Evolutionary conservation across 2,888 invertebrate genomes (phyloP), one percentile per base, ranked within the genome.

Genomic region (Cerastoderma edule): DNA sequence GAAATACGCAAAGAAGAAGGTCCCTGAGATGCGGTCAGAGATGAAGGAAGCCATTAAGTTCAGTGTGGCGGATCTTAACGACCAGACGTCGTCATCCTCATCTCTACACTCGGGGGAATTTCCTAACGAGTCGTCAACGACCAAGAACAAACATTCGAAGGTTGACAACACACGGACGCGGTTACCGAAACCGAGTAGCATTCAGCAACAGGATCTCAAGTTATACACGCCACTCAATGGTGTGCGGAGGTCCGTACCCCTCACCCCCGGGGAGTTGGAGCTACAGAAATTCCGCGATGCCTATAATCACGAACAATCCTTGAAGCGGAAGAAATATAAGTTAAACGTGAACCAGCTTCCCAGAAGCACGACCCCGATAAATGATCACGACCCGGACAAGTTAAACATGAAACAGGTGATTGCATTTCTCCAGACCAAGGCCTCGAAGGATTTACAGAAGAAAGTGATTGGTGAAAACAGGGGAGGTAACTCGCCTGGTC

Each of bases 361-460:
- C 0, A 76, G 89, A 24, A 88, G 89, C 70, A 87, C 83, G 10
- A 88, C 89, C 0, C 89, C 89, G 13, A 84, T 88, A 19, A 83
- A 80, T 53, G 89, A 89, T 24, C 85, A 89, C 50, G 89, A 89
- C 44, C 89, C 89, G 0, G 89, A 89, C 74, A 89, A 87, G 70
- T 80, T 89, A 0, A 89, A 88, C 68, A 89, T 89, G 85, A 87
- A 89, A 69, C 88, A 88, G 63, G 89, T 88, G 6, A 88, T 88
- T 54, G 81, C 85, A 32, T 88, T 89, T 74, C 74, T 88, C 48
- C 87, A 87, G 72, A 85, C 85, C 3, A 82, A 82, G 72, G 69
- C 76, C 16, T 65, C 73, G 2, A 70, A 75, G 33, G 78, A 76
- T 50, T 33, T 60, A 56, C 81, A 75, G 39, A 78, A 73, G 48